A percentile compares a stretch with the other conserved stretches of the same genome.
phyloP scores from a whole-genome alignment of 2,113 vertebrate genomes.

The Corvus hawaiiensis region DNA sequence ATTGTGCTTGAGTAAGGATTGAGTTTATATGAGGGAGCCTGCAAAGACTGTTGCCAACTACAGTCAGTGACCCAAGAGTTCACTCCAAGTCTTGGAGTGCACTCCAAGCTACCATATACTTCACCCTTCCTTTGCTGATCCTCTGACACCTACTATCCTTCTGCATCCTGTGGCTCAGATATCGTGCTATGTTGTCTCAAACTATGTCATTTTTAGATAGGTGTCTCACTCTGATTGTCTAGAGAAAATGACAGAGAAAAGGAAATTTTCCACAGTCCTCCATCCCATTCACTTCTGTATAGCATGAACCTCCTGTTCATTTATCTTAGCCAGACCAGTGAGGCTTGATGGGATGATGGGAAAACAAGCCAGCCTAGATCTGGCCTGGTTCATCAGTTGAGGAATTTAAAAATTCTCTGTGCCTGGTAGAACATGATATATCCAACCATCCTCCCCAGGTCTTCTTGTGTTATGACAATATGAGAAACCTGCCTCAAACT shows the following conservation, averaged over 20 bases:
- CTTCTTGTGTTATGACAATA: not conserved
- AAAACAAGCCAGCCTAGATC: not conserved
- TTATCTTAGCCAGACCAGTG: not conserved
- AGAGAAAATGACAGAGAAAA: not conserved
- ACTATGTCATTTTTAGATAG: rapidly evolving
- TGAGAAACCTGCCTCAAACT: not conserved
- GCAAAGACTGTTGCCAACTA: not conserved
- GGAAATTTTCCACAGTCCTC: not conserved
- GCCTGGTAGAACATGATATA: not conserved
- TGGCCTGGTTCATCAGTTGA: not conserved
- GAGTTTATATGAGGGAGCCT: not conserved
- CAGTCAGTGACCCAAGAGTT: not conserved
- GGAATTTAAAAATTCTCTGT: not conserved
- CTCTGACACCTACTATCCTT: not conserved
- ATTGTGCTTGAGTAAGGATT: not conserved
- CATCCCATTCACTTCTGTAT: not conserved
- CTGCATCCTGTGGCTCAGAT: not conserved
- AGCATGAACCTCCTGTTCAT: not conserved
- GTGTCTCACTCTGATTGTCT: not conserved
- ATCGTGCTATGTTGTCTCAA: not conserved
- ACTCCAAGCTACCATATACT: not conserved
- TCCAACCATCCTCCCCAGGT: not conserved
- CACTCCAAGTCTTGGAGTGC: not conserved
- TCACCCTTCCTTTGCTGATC: not conserved
- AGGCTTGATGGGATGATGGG: not conserved